These are phyloP conservation scores for Crotalus helleri DNA, from an alignment of 2,113 vertebrate species.

Conservation along the genomic window DNA sequence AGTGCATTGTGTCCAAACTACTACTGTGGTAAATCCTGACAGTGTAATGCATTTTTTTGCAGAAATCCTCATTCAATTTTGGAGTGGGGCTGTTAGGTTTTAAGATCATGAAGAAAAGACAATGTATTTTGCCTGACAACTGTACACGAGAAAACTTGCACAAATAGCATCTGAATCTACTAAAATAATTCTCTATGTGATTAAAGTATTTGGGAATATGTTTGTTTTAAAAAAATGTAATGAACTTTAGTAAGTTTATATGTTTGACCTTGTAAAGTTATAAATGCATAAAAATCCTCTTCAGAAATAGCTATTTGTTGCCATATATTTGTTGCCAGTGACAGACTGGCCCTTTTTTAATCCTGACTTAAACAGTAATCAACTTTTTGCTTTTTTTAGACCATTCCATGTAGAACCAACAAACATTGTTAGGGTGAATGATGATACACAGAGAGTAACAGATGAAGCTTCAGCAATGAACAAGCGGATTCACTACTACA, in stretches of 20 bases:
- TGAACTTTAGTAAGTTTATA: not conserved
- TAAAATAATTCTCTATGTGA: not conserved
- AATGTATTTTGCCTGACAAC: not conserved
- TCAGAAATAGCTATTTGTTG: not conserved
- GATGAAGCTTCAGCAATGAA: conserved; percentile 88
- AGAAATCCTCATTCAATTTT: not conserved
- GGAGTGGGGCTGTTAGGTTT: not conserved
- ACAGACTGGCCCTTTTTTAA: conserved; percentile 32
- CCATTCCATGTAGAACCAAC: conserved; percentile 91
- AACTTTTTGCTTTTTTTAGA: conserved; percentile 63
- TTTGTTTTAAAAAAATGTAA: not conserved
- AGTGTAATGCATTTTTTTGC: not conserved
- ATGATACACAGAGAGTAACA: conserved; percentile 78
- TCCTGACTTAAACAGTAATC: not conserved
- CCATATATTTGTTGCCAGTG: not conserved
- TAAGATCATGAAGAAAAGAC: not conserved
- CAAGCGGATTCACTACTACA: conserved; percentile 92
- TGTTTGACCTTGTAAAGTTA: not conserved
- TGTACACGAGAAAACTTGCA: not conserved
- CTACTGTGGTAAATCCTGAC: not conserved
- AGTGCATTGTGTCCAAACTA: not conserved
- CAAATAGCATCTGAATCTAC: not conserved
- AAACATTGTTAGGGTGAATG: conserved; percentile 78
- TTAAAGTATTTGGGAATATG: not conserved
- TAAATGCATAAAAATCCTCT: not conserved